Percentiles rank a stretch among this genome's conserved stretches.
phyloP scores from a whole-genome alignment of 1,140 invertebrate species.

The Cecropterus lyciades region DNA sequence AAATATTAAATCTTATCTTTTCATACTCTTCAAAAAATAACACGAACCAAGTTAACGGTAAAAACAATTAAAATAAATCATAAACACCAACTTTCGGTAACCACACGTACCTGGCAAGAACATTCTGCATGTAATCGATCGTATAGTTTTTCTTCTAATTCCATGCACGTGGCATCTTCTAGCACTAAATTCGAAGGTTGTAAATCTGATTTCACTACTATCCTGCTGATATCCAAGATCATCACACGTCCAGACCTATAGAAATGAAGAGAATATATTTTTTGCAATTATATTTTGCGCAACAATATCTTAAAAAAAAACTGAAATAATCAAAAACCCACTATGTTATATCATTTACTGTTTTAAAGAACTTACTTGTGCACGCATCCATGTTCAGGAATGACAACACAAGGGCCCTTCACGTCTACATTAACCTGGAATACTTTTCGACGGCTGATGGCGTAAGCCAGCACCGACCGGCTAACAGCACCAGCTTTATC shows the following conservation, averaged over 20 bases:
- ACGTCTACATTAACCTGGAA: slow-evolving; percentile 91
- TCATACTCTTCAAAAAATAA: too few species aligned
- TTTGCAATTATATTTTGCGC: too few species aligned
- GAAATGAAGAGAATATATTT: too few species aligned
- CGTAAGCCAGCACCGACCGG: slow-evolving; percentile 83
- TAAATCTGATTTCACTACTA: slow-evolving; percentile 90
- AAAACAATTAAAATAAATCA: too few species aligned
- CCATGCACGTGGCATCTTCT: slow-evolving; percentile 92
- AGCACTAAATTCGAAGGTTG: slow-evolving; percentile 88
- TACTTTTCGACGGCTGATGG: slow-evolving; percentile 86
- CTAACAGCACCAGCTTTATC: slow-evolving; percentile 60
- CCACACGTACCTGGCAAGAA: slow-evolving; percentile 85
- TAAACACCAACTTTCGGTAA: too few species aligned
- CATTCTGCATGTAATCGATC: slow-evolving; percentile 90
- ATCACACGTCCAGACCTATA: slow-evolving; percentile 89
- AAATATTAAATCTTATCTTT: too few species aligned
- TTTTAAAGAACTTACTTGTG: slow-evolving; percentile 91
- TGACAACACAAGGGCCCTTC: slow-evolving; percentile 91
- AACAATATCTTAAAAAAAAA: too few species aligned
- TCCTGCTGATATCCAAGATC: slow-evolving; percentile 89
- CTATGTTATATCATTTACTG: too few species aligned
- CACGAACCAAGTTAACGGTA: too few species aligned
- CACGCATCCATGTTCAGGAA: slow-evolving; percentile 91
- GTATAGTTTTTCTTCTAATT: slow-evolving; percentile 92
- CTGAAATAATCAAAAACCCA: too few species aligned